Evolutionary conservation across 2,113 vertebrate genomes (phyloP).

Genomic region (Xenopus laevis): DNA sequence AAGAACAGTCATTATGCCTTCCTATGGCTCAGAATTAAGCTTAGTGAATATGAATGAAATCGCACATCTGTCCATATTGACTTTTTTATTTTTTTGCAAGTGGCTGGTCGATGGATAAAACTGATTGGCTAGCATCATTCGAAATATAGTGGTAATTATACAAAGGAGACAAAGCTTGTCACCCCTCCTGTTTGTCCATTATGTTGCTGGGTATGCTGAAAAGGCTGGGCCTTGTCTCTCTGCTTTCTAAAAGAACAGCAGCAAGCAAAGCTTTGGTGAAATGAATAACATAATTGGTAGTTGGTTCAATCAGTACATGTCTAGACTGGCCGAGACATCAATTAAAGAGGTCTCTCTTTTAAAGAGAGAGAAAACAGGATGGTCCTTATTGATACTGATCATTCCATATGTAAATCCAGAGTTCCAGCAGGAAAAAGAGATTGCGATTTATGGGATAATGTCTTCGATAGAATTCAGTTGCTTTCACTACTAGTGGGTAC

Average conservation of each 20-base stretch:
- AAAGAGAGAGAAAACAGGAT: conserved; percentile 58
- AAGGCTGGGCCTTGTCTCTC: conserved; percentile 54
- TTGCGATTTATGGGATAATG: conserved; percentile 4
- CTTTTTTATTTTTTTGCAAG: conserved; percentile 37
- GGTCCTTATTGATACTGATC: conserved; percentile 53
- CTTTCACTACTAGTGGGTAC: background rate
- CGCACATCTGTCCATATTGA: background rate
- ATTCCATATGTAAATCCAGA: conserved; percentile 55
- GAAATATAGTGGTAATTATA: background rate
- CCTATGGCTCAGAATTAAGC: background rate
- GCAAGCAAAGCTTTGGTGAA: conserved; percentile 60
- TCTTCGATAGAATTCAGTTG: background rate
- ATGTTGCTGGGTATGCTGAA: background rate
- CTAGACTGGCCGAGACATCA: conserved; percentile 68
- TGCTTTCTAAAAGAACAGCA: conserved; percentile 55
- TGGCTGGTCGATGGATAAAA: conserved; percentile 20
- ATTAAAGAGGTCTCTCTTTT: conserved; percentile 63
- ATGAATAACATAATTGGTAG: conserved; percentile 62
- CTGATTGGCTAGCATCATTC: conserved; percentile 5
- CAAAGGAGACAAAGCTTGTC: conserved; percentile 25
- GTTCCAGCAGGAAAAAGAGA: conserved; percentile 21
- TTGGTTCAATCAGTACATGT: conserved; percentile 61
- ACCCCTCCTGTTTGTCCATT: background rate
- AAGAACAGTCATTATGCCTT: too few relatives aligned
- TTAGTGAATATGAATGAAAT: background rate